These are phyloP conservation scores for Polymixis lichenea DNA, from an alignment of 2,888 invertebrate genomes.

Conservation along the genomic window DNA sequence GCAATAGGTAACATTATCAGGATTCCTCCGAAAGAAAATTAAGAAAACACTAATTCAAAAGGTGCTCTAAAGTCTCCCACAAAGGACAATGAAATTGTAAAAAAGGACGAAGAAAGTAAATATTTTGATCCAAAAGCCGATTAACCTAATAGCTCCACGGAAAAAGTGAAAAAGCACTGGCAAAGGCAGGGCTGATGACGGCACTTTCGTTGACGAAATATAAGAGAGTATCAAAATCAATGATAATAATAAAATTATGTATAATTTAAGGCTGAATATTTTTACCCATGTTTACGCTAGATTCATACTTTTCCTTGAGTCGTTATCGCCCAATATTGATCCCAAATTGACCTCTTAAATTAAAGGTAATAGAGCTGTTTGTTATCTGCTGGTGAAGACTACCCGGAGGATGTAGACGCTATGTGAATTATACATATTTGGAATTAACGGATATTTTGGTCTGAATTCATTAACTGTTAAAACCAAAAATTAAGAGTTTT, in stretches of 20 bases:
- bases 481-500: too few species aligned
- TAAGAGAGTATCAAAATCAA: neutral
- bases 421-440: too few species aligned
- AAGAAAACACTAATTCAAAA: neutral
- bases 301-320: neutral
- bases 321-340: too few species aligned
- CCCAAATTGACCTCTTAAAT: too few species aligned
- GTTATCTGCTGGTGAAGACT: too few species aligned
- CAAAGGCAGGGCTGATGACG: conserved; percentile 42
- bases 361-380: too few species aligned
- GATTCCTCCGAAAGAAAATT: conserved; percentile 17
- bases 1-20: conserved; percentile 42
- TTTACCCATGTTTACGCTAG: neutral
- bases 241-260: neutral
- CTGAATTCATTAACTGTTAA: too few species aligned
- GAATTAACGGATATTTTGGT: too few species aligned
- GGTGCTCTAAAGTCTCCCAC: neutral
- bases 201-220: conserved; percentile 26
- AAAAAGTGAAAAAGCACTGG: conserved; percentile 23
- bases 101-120: conserved; percentile 3
- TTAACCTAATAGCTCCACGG: neutral
- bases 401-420: too few species aligned
- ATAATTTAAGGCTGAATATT: neutral
- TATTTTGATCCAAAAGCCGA: neutral
- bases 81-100: neutral